Conservation (phyloP, 2,888 invertebrate genomes). For the Ophraella communa region DNA sequence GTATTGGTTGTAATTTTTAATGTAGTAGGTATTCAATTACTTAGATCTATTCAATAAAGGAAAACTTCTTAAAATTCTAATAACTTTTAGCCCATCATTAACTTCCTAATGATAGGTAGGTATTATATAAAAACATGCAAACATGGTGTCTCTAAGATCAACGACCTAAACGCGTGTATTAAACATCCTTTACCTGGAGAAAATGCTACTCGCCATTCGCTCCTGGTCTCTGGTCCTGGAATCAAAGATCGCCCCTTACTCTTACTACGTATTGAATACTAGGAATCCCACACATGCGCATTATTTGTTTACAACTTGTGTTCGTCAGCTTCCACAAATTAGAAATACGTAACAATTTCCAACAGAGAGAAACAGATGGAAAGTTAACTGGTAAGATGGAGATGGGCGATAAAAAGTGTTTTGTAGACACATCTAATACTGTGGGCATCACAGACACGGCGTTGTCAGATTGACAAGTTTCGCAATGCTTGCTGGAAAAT, state of each 20-base stretch:
- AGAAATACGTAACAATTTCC: conserved; percentile 13
- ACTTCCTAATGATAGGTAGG: neutral
- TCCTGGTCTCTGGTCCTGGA: conserved; percentile 33
- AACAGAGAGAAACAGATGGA: conserved; percentile 15
- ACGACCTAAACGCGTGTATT: conserved; percentile 8
- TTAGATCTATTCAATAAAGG: too few species aligned
- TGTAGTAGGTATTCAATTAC: too few species aligned
- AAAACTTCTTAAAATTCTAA: too few species aligned
- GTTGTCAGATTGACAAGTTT: neutral
- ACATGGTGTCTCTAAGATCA: neutral
- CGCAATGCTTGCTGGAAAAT: neutral
- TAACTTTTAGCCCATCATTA: neutral
- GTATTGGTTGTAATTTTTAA: too few species aligned
- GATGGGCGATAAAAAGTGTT: conserved; percentile 16
- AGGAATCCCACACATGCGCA: conserved; percentile 59
- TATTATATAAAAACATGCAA: neutral
- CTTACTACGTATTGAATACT: conserved; percentile 57
- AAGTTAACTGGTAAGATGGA: neutral
- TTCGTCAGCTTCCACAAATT: conserved; percentile 23
- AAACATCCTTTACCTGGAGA: conserved; percentile 6
- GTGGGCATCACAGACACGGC: neutral
- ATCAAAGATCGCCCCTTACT: conserved; percentile 31
- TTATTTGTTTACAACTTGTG: conserved; percentile 60
- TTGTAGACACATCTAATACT: conserved; percentile 7
- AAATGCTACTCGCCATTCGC: conserved; percentile 12